Base-by-base conservation (phyloP, 2,888 invertebrate species). In the Ormia ochracea region DNA sequence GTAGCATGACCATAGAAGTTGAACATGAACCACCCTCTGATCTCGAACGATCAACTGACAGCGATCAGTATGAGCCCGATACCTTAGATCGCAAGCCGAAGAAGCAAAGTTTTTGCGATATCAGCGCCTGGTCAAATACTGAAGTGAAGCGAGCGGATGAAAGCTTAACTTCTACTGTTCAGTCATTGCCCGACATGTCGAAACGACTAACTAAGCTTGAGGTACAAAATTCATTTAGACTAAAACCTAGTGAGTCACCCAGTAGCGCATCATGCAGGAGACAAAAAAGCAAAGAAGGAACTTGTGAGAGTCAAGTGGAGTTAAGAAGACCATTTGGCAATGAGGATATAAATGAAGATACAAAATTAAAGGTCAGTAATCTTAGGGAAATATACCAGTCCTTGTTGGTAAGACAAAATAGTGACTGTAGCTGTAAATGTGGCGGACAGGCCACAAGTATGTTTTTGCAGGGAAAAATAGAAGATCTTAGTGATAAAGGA, bases 1-100 rank as follows among this genome's bases (percentile, higher is more conserved):
- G 96, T 6, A 95, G 94, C 84, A 91, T 96, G 85, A 94, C 95
- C 31, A 96, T 96, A 78, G 95, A 95, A 90, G 94, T 96, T 0
- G 94, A 94, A 86, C 96, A 96, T 87, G 93, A 95, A 19, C 93
- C 95, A 0, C 93, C 94, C 83, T 94, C 95, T 85, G 93, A 94
- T 58, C 92, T 94, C 72, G 96, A 96, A 85, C 84, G 88, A 5
- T 88, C 88, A 5, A 90, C 90, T 0, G 90, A 90, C 43, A 95
- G 95, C 1, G 95, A 95, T 84, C 93, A 93, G 68, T 96, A 95
- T 84, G 96, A 96, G 87, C 96, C 96, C 0, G 96, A 96, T 83
- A 96, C 96, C 0, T 90, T 96, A 70, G 96, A 96, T 85, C 91
- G 96, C 26, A 96, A 96, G 86, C 93, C 94, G 48, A 92, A 91